Evolutionary conservation across 1,140 invertebrate species (phyloP).

Genomic region (Nomia melanderi): DNA sequence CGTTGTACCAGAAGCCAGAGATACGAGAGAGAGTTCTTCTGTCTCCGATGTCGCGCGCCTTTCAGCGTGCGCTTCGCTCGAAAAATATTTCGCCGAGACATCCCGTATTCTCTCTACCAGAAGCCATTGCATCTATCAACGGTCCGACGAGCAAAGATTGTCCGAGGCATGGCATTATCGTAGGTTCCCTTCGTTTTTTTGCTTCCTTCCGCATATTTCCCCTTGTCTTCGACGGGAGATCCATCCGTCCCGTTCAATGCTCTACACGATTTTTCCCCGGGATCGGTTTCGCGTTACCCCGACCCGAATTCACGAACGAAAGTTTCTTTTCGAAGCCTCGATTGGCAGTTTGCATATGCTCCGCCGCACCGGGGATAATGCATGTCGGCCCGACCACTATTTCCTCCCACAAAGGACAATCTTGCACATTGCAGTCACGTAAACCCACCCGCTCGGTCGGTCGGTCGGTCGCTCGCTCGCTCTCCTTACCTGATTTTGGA

Average conservation of each 20-base stretch:
- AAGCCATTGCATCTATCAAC: slow-evolving; percentile 31
- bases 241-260: slow-evolving; percentile 1
- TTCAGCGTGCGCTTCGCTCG: slow-evolving; percentile 30
- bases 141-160: slow-evolving; percentile 35
- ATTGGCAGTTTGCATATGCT: slow-evolving; percentile 58
- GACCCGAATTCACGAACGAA: slow-evolving; percentile 38
- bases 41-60: too few species aligned
- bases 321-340: slow-evolving; percentile 22
- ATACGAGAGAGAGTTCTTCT: too few species aligned
- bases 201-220: slow-evolving; percentile 10
- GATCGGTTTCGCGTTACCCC: not conserved
- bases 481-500: slow-evolving; percentile 70
- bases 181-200: not conserved
- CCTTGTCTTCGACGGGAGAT: slow-evolving; percentile 30
- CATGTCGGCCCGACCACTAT: slow-evolving; percentile 25
- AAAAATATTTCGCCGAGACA: slow-evolving; percentile 26
- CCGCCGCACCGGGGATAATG: slow-evolving; percentile 47
- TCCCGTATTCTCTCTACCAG: slow-evolving; percentile 8
- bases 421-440: slow-evolving; percentile 76
- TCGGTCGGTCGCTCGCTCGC: slow-evolving; percentile 56
- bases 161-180: slow-evolving; percentile 6
- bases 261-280: not conserved
- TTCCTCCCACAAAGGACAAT: slow-evolving; percentile 37
- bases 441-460: too few species aligned
- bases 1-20: too few species aligned